These are phyloP conservation scores for human (Homo sapiens) DNA, from an alignment of 2,113 vertebrate genomes.

Conservation along the genomic window DNA sequence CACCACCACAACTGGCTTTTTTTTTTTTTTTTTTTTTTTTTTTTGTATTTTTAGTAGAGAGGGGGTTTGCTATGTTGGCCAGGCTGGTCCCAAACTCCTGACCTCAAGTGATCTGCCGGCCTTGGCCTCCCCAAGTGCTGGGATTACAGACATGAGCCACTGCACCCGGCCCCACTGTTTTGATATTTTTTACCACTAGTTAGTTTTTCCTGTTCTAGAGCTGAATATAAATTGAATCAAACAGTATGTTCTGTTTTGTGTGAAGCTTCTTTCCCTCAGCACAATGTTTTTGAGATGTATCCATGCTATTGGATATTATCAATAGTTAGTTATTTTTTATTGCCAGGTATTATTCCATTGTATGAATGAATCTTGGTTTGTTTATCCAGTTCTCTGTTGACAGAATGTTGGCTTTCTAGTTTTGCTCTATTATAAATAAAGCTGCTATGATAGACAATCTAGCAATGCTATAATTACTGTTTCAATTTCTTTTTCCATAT, in stretches of 20 bases:
- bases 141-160: too few relatives aligned
- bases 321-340: background rate
- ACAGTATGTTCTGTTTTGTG: background rate
- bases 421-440: constrained; percentile 20
- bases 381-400: background rate
- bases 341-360: background rate
- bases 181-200: background rate
- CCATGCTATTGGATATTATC: background rate
- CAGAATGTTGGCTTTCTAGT: background rate
- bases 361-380: background rate
- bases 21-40: too few relatives aligned
- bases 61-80: too few relatives aligned
- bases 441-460: background rate
- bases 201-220: constrained; percentile 11
- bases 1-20: too few relatives aligned
- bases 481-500: background rate
- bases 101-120: too few relatives aligned
- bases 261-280: background rate
- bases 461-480: background rate
- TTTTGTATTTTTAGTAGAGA: too few relatives aligned
- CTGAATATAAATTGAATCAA: background rate
- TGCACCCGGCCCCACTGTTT: background rate
- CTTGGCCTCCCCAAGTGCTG: too few relatives aligned
- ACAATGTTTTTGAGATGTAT: background rate
- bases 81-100: too few relatives aligned